These are phyloP conservation scores for Lepidocyrtinus sp. DNA, from an alignment of 2,888 invertebrate species.

Conservation along the genomic window DNA sequence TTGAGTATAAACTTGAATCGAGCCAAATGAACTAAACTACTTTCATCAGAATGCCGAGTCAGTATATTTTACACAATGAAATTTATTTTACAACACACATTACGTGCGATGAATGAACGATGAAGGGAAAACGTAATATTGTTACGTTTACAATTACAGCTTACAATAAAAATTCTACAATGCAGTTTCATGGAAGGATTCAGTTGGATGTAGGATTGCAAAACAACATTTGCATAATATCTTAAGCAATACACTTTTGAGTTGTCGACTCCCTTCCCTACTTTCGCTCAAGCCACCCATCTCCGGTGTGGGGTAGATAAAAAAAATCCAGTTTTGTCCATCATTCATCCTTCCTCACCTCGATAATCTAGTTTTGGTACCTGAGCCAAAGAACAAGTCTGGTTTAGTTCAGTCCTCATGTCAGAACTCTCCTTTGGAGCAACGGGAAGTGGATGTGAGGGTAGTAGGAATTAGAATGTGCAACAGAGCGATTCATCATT, in stretches of 20 bases:
- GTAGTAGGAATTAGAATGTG: conserved; percentile 32
- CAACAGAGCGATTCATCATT: conserved; percentile 33
- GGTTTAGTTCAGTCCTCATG: background rate
- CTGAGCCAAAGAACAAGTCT: background rate
- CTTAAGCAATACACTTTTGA: background rate
- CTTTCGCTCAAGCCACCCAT: background rate
- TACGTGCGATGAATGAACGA: background rate
- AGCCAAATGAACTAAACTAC: no score
- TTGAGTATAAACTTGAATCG: no score
- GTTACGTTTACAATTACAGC: no score
- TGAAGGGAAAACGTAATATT: background rate
- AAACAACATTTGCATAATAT: background rate
- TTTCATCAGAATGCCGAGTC: no score
- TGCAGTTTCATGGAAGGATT: background rate
- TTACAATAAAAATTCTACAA: no score
- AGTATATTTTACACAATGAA: no score
- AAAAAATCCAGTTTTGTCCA: background rate
- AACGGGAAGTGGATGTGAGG: conserved; percentile 45
- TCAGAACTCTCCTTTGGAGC: background rate
- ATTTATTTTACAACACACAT: background rate
- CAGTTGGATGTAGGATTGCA: background rate
- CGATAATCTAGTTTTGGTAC: no score
- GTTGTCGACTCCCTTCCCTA: background rate
- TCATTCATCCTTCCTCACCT: no score
- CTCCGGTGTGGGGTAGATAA: background rate